Base-by-base conservation (phyloP, 2,113 vertebrate species). In the Vimba vimba region DNA sequence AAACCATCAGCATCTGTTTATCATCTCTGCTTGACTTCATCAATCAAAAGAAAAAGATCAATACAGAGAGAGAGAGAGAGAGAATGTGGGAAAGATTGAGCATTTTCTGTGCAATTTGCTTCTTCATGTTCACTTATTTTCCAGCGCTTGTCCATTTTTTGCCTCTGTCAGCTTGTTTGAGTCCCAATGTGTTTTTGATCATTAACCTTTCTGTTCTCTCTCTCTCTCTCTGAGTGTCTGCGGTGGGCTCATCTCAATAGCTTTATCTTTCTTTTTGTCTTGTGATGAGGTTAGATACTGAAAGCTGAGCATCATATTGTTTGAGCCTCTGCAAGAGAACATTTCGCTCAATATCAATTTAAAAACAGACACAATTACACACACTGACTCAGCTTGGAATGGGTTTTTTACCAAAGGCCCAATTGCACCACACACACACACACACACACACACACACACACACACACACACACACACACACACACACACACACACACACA, bases 91-190 rank as follows among this genome's bases (percentile, higher is more conserved):
- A 43, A 66, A 21, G 59, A 86, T 15, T 60, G 57, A 82, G 47
- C 47, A n/a, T 87, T 68, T 83, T 73, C 86, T 81, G 43, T 82
- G 52, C 87, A 86, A 87, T 89, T 75, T 78, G 77, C 8, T 82
- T 86, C 33, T 88, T 78, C 0, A 1, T 87, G 87, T 89, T 85
- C 91, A 82, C 91, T 33, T 81, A 88, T 88, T 71, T 23, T 0
- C 85, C 85, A 74, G 43, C 83, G 33, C 91, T 90, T 90, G 88
- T 90, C 80, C 88, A 30, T 33, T 69, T 86, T 84, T 75, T 82
- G 59, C 60, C 27, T 75, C n/a, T 23, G 62, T 84, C 87, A 75
- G 66, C 76, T 25, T 84, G 43, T 55, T 84, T 79, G 27, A 88
- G 50, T 64, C 36, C 52, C 60, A 64, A 27, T 19, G 9, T 85